Percentiles rank a stretch among this genome's conserved stretches.
Evolutionary conservation across 2,888 invertebrate species (phyloP).

Genomic region (Metopia argyrocephala): DNA sequence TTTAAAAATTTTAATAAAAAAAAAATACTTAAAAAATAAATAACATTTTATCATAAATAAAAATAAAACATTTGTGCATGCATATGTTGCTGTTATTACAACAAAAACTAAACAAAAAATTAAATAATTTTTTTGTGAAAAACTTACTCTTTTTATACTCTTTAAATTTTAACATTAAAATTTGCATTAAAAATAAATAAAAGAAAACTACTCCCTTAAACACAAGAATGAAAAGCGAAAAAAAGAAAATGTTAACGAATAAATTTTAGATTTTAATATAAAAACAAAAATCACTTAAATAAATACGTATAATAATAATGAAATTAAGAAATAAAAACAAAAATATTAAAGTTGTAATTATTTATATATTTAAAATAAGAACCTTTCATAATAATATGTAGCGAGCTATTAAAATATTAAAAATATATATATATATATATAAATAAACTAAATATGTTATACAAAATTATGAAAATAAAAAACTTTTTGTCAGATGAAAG

Average conservation of each 20-base stretch:
- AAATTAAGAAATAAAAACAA: conserved; percentile 21
- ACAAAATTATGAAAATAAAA: conserved; percentile 40
- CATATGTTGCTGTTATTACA: neutral
- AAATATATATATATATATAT: conserved; percentile 17
- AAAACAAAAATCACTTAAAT: conserved; percentile 1
- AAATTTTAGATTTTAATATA: conserved; percentile 12
- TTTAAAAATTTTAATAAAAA: neutral
- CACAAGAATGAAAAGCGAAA: neutral
- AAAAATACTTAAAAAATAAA: neutral
- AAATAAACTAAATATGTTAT: conserved; percentile 46
- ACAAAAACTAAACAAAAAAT: neutral
- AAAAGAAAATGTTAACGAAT: conserved; percentile 24
- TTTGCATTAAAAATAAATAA: neutral
- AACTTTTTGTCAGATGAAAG: conserved; percentile 46
- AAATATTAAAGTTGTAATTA: conserved; percentile 16
- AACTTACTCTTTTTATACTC: conserved; percentile 17
- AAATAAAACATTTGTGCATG: neutral
- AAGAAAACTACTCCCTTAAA: neutral
- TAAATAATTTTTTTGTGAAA: conserved; percentile 4
- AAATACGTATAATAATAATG: conserved; percentile 5
- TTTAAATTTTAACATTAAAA: conserved; percentile 6
- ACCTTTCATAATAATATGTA: conserved; percentile 60
- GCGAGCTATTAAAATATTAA: conserved; percentile 51
- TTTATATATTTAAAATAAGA: conserved; percentile 28
- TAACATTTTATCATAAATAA: conserved; percentile 15